Percentiles rank a stretch among this genome's conserved stretches.
Conservation (phyloP, 2,113 vertebrate genomes). For the Serinus canaria region DNA sequence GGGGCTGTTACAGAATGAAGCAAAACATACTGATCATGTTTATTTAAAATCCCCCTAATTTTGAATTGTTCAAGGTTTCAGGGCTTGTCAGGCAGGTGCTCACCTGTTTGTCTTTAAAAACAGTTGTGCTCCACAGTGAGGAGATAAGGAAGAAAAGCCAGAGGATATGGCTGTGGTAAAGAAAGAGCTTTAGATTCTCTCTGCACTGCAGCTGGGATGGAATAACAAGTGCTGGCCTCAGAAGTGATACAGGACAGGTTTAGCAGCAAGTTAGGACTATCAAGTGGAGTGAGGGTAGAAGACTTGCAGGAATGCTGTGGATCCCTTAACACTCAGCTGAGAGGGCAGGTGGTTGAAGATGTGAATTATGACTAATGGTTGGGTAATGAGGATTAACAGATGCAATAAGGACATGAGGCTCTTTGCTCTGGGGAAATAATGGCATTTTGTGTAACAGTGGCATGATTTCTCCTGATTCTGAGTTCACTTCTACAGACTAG, state of each 20-base stretch:
- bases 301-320: not conserved
- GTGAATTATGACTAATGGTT: not conserved
- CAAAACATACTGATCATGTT: not conserved
- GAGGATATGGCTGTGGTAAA: not conserved
- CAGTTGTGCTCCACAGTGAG: rapidly evolving
- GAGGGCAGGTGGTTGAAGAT: not conserved
- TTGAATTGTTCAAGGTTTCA: not conserved
- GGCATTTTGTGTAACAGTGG: not conserved
- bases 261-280: not conserved
- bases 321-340: not conserved
- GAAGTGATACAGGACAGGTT: not conserved
- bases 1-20: not conserved
- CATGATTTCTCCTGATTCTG: not conserved
- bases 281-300: not conserved
- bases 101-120: not conserved
- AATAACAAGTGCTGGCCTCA: not conserved
- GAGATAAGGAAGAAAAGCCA: not conserved
- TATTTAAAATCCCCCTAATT: not conserved
- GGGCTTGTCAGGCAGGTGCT: not conserved
- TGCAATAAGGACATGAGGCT: not conserved
- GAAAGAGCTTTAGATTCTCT: not conserved
- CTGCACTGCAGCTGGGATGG: not conserved
- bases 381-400: not conserved
- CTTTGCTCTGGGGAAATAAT: not conserved
- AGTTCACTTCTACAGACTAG: not conserved